Evolutionary conservation across 2,113 vertebrate genomes (phyloP).

Genomic region (Lophochroa leadbeateri): DNA sequence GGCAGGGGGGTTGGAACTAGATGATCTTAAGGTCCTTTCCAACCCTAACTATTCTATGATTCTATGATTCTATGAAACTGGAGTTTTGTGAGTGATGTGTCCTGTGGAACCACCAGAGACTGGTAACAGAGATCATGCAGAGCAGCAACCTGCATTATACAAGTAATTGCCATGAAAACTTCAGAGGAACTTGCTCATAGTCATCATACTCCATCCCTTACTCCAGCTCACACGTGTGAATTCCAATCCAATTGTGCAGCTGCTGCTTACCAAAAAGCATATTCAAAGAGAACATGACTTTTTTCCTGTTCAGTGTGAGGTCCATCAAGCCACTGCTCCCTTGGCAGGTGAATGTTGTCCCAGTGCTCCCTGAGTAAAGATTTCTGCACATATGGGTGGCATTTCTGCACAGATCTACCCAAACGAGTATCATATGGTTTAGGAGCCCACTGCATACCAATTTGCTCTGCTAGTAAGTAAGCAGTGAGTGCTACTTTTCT

Average conservation of each 20-base stretch:
- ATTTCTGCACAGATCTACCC: background rate
- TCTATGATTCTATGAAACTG: too few species aligned
- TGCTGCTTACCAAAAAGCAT: background rate
- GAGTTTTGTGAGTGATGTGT: background rate
- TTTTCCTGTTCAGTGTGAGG: background rate
- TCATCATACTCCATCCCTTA: background rate
- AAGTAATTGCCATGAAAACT: background rate
- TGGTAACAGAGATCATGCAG: accelerated
- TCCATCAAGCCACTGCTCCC: background rate
- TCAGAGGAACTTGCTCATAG: background rate
- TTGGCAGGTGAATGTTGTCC: background rate
- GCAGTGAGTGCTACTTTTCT: background rate
- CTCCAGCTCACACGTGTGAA: background rate
- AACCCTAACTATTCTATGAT: too few species aligned
- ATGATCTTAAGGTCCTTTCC: too few species aligned
- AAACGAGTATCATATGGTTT: background rate
- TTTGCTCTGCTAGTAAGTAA: background rate
- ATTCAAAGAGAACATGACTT: background rate
- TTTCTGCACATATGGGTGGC: background rate
- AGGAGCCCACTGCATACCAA: background rate
- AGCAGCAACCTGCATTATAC: background rate
- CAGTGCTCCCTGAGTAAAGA: background rate
- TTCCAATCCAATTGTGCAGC: background rate
- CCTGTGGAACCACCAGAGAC: background rate
- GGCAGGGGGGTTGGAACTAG: too few species aligned